These are phyloP conservation scores for Proales similis DNA, from an alignment of 1,140 invertebrate genomes.

Conservation along the genomic window DNA sequence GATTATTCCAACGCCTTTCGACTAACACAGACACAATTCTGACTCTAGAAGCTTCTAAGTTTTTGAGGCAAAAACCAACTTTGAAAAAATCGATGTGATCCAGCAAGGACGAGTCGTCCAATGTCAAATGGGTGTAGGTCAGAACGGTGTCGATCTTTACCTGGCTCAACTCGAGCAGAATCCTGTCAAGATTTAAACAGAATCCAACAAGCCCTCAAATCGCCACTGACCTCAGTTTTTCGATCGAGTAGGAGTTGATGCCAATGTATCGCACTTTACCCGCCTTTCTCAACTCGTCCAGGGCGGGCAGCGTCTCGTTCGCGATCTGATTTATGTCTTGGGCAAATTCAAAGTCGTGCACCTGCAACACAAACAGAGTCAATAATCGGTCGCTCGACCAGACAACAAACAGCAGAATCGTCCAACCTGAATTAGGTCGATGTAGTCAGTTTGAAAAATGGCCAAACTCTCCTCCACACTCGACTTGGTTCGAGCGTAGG, in stretches of 20 bases:
- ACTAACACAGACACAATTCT: conserved; percentile 59
- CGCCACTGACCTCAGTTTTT: conserved; percentile 63
- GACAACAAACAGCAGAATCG: background rate
- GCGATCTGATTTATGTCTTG: conserved; percentile 67
- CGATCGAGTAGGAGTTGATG: conserved; percentile 76
- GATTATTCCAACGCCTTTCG: conserved; percentile 67
- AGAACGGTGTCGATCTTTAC: conserved; percentile 66
- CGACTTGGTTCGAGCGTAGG: conserved; percentile 63
- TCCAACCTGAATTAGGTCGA: conserved; percentile 76
- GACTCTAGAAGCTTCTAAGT: conserved; percentile 42
- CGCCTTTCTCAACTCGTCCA: conserved; percentile 64
- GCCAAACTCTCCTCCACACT: conserved; percentile 72
- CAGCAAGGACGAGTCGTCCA: conserved; percentile 68
- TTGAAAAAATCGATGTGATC: conserved; percentile 69
- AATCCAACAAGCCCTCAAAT: conserved; percentile 56
- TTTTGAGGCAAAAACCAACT: conserved; percentile 51
- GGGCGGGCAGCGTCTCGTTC: conserved; percentile 73
- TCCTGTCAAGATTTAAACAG: background rate
- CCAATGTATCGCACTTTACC: conserved; percentile 76
- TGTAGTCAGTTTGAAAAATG: conserved; percentile 67
- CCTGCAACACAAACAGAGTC: conserved; percentile 57
- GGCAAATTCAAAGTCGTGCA: conserved; percentile 84
- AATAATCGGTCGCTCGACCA: conserved; percentile 36
- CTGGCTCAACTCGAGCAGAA: conserved; percentile 40
- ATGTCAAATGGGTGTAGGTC: conserved; percentile 68